Evolutionary conservation across 2,888 invertebrate genomes (phyloP), one percentile per base, ranked within the genome.

Genomic region (Lasiommata megera): DNA sequence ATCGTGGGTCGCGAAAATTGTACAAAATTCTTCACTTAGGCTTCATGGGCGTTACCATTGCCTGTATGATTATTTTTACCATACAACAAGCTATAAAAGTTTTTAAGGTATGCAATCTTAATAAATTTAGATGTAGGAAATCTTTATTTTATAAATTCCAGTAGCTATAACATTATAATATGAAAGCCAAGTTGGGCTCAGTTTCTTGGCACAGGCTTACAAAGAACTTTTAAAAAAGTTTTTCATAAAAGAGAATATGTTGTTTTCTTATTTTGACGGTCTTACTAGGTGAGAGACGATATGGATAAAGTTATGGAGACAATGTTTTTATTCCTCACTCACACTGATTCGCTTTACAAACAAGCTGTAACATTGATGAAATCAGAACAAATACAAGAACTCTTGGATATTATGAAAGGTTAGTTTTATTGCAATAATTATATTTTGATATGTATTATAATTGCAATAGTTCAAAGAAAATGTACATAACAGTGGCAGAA

Each of bases 281-380:
- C 12, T 43, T 12, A 43, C 23, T 61, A 84, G 83, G 79, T 73
- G 11, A 71, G 74, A 43, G 44, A 72, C 51, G 71, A 83, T 52
- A 58, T 72, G 18, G 69, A 78, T 34, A 76, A 76, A 64, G 72
- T 82, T 18, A 80, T 82, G 67, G 76, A 71, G 41, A 80, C 78
- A 8, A 70, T 83, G 72, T 80, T 79, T 63, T 63, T 84, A 52
- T 67, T 82, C 41, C 60, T 85, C 28, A 81, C 84, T 1, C 73
- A 81, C 61, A 72, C 77, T 1, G 79, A 76, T 60, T 70, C 70
- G 12, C 71, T 83, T 48, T 84, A 72, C 58, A 82, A 84, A 62
- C 73, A 77, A 69, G 40, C 76, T 14, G 59, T 79, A 2, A 58
- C 80, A 48, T 74, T 75, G 72, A 59, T 55, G 23, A 70, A 71